Conservation (phyloP, 1,140 invertebrate species). For the Drosophila teissieri region DNA sequence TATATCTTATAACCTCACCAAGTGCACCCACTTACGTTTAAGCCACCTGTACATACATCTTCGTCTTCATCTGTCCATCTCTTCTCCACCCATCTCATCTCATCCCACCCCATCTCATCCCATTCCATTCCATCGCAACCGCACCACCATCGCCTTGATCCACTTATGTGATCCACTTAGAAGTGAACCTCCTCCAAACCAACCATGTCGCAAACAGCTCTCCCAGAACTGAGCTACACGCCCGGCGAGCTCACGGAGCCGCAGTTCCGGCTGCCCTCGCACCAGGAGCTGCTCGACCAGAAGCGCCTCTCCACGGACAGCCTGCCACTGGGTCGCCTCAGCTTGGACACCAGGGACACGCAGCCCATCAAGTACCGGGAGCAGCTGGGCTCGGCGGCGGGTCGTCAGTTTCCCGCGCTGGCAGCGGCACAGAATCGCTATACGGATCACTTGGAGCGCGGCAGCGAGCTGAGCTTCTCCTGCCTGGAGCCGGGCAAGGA, state of each 20-base stretch:
- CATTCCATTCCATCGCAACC: background rate
- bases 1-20: background rate
- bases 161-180: background rate
- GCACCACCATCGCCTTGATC: background rate
- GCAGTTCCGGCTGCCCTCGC: slow-evolving; percentile 85
- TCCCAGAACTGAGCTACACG: slow-evolving; percentile 84
- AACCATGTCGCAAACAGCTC: slow-evolving; percentile 69
- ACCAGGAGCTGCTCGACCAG: slow-evolving; percentile 85
- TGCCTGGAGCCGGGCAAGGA: slow-evolving; percentile 59
- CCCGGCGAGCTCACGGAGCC: slow-evolving; percentile 87
- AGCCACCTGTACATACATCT: slow-evolving; percentile 11
- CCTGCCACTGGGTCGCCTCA: slow-evolving; percentile 54
- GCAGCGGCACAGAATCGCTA: slow-evolving; percentile 65
- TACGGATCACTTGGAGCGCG: slow-evolving; percentile 49
- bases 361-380: slow-evolving; percentile 29
- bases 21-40: background rate
- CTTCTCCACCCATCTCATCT: slow-evolving; percentile 1
- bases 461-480: slow-evolving; percentile 15
- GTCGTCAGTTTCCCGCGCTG: slow-evolving; percentile 63
- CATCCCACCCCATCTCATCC: slow-evolving; percentile 9
- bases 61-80: slow-evolving; percentile 2
- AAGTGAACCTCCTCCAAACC: slow-evolving; percentile 17
- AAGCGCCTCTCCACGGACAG: slow-evolving; percentile 35
- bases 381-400: slow-evolving; percentile 43
- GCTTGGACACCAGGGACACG: slow-evolving; percentile 48